A percentile compares a stretch with the other conserved stretches of the same genome.
Conservation (phyloP, 2,888 invertebrate genomes). For the Andrena marginata region DNA sequence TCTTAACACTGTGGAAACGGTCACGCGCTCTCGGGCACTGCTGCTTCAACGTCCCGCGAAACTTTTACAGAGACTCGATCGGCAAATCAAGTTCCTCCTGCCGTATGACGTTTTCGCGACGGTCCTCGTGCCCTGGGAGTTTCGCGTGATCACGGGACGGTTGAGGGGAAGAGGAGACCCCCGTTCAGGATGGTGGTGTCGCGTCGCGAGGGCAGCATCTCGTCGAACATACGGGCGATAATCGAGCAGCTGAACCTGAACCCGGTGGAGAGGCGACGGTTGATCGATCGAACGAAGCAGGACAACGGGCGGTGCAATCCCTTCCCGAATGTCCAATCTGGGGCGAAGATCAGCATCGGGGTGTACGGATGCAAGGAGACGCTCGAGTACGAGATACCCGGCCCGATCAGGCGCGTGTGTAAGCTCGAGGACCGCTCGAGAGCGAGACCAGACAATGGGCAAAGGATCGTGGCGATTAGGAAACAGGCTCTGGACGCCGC, state of each 20-base stretch:
- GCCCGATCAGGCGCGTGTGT: slow-evolving; percentile 52
- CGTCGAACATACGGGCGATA: slow-evolving; percentile 83
- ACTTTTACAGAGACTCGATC: slow-evolving; percentile 16
- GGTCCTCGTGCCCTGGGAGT: neutral
- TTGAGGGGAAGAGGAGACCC: neutral
- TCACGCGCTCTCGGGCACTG: neutral
- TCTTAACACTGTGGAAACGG: neutral
- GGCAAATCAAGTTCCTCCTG: neutral
- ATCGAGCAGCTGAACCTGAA: slow-evolving; percentile 83
- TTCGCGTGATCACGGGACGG: neutral
- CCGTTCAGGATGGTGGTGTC: slow-evolving; percentile 80
- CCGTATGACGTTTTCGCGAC: slow-evolving; percentile 37
- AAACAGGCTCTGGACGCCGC: slow-evolving; percentile 5
- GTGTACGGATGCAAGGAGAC: slow-evolving; percentile 80
- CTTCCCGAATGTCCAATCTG: slow-evolving; percentile 58
- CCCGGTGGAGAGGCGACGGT: slow-evolving; percentile 79
- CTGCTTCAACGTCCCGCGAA: neutral
- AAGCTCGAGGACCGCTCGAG: slow-evolving; percentile 63
- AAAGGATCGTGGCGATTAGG: slow-evolving; percentile 39
- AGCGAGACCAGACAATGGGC: slow-evolving; percentile 48
- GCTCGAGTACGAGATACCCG: slow-evolving; percentile 71
- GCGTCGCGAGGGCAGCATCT: slow-evolving; percentile 81
- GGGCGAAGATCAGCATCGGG: slow-evolving; percentile 81
- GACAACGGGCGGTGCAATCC: slow-evolving; percentile 70
- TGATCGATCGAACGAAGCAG: slow-evolving; percentile 75